Conservation (phyloP, 2,888 invertebrate species). For the Netelia melanura region DNA sequence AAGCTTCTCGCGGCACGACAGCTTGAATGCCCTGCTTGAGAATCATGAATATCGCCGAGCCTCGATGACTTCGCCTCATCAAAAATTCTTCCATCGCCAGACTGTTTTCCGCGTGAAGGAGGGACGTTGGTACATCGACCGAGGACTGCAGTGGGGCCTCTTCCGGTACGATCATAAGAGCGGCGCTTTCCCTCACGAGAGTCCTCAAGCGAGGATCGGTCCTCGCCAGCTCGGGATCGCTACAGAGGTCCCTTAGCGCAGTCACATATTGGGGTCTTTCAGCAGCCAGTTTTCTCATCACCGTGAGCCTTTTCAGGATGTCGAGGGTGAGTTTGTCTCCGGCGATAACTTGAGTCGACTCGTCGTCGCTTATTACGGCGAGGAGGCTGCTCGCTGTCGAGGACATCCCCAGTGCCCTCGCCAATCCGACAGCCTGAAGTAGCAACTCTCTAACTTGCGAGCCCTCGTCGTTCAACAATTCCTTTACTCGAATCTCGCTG, state of each 20-base stretch:
- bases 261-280: conserved; percentile 88
- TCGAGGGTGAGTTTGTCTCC: conserved; percentile 88
- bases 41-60: conserved; percentile 88
- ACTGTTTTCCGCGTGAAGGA: conserved; percentile 89
- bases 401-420: conserved; percentile 89
- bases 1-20: conserved; percentile 91
- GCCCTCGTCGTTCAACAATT: conserved; percentile 86
- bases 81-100: conserved; percentile 92
- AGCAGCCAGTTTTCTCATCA: conserved; percentile 90
- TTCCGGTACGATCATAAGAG: conserved; percentile 89
- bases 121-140: conserved; percentile 89
- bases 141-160: conserved; percentile 88
- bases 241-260: conserved; percentile 88
- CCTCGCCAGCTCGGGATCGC: conserved; percentile 89
- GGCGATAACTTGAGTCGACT: conserved; percentile 86
- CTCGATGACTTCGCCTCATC: conserved; percentile 86
- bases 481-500: conserved; percentile 87
- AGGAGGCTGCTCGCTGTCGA: conserved; percentile 87
- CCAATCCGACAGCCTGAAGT: conserved; percentile 89
- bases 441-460: conserved; percentile 85
- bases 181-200: conserved; percentile 90
- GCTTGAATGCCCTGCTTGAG: conserved; percentile 91
- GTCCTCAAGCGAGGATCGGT: conserved; percentile 90
- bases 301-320: conserved; percentile 89
- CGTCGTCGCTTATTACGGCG: conserved; percentile 86